A percentile compares a stretch with the other conserved stretches of the same genome.
Evolutionary conservation across 30 jellyfish, hydroid and myxozoan genomes (phyloP).

Genomic region (Haliclystus octoradiatus): DNA sequence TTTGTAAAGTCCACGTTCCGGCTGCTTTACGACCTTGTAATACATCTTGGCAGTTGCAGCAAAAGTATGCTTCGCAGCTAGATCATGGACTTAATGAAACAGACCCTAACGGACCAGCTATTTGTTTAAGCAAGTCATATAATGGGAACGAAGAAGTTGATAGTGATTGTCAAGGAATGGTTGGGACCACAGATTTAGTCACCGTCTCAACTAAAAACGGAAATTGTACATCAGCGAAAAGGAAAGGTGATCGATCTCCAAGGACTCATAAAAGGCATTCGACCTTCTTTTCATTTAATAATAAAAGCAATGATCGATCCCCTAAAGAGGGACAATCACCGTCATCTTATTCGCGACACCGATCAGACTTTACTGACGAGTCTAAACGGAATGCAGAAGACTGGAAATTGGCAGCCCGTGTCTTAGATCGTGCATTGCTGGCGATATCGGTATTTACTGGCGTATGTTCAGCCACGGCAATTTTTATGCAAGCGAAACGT

Average conservation of each 20-base stretch:
- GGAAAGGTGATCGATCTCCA: not conserved
- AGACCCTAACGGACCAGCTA: too few species aligned
- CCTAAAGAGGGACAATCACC: conserved; percentile 1
- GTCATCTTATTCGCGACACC: not conserved
- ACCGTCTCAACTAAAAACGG: conserved; percentile 2
- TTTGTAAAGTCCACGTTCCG: conserved; percentile 50
- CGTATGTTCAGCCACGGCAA: conserved; percentile 65
- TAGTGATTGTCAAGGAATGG: too few species aligned
- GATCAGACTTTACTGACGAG: conserved; percentile 5
- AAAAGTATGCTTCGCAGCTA: too few species aligned
- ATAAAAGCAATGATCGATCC: not conserved
- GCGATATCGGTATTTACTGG: conserved; percentile 57
- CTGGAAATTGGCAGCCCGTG: conserved; percentile 81
- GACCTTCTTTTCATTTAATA: not conserved
- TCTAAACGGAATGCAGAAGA: conserved; percentile 49
- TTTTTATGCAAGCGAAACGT: conserved; percentile 57
- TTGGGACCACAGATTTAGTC: too few species aligned
- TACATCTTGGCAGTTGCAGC: too few species aligned
- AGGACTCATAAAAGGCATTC: not conserved
- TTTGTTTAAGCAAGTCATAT: too few species aligned
- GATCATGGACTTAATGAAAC: too few species aligned
- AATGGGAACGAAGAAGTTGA: too few species aligned
- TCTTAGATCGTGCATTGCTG: conserved; percentile 63
- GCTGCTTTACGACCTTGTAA: too few species aligned
- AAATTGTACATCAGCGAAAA: not conserved